Conservation (phyloP, 2,113 vertebrate genomes). For the Carassius carassius region DNA sequence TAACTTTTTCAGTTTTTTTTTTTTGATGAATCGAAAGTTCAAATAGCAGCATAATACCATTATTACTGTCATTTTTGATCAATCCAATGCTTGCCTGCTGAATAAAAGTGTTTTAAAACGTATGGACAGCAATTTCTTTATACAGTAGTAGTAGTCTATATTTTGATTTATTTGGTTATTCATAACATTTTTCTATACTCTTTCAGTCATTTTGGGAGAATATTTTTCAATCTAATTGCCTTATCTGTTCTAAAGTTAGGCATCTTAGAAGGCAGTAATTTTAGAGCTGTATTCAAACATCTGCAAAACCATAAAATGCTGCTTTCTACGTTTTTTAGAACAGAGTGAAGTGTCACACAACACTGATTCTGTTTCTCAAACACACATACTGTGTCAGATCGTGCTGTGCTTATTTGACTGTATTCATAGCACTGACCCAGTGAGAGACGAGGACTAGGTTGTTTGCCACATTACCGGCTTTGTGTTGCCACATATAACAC, state of each 20-base stretch:
- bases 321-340: neutral
- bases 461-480: slow-evolving; percentile 69
- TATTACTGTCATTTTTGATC: neutral
- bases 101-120: neutral
- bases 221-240: neutral
- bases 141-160: no score
- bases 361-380: neutral
- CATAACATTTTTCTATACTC: neutral
- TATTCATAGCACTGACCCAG: slow-evolving; percentile 52
- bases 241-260: neutral
- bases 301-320: neutral
- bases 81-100: neutral
- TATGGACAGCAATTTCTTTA: neutral
- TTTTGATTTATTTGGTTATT: neutral
- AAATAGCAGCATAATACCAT: neutral
- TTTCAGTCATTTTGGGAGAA: neutral
- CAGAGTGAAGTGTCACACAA: neutral
- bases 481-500: slow-evolving; percentile 66
- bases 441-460: slow-evolving; percentile 50
- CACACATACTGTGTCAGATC: neutral
- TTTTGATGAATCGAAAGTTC: neutral
- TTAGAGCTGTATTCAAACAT: neutral
- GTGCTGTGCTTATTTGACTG: neutral
- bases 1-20: neutral
- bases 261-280: neutral